These are phyloP conservation scores for Ciconia maguari DNA, from an alignment of 2,113 vertebrate genomes.

Conservation along the genomic window DNA sequence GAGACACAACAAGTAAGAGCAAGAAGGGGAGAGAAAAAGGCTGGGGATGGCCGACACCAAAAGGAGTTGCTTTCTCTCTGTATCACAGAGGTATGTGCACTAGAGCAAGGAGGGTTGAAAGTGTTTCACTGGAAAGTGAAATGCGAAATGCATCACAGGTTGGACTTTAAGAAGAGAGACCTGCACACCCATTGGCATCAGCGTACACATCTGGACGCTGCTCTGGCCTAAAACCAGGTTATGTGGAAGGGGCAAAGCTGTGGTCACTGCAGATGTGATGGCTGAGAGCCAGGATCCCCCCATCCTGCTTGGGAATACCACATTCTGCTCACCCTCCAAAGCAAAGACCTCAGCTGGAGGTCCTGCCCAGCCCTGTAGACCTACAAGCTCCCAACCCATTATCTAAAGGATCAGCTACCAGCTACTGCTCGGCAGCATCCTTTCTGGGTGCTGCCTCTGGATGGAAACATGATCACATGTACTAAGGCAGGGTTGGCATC, in stretches of 20 bases:
- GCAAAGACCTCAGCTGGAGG: background rate
- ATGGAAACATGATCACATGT: background rate
- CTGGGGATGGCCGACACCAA: background rate
- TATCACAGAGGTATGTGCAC: background rate
- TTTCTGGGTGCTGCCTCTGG: background rate
- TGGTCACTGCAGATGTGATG: background rate
- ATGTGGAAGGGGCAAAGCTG: background rate
- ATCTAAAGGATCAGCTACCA: background rate
- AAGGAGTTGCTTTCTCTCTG: background rate
- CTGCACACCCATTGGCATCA: background rate
- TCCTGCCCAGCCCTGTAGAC: background rate
- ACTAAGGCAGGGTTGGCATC: conserved; percentile 49
- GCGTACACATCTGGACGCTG: background rate
- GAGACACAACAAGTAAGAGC: background rate
- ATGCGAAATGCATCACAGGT: background rate
- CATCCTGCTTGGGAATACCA: background rate
- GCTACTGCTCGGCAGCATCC: background rate
- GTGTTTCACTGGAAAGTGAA: background rate
- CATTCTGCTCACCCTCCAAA: background rate
- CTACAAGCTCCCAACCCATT: background rate
- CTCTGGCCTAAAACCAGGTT: background rate
- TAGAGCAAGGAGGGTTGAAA: background rate
- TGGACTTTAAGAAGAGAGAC: background rate
- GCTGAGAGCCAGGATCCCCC: background rate
- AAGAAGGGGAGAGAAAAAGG: background rate